Evolutionary conservation across 37 sponge, comb jelly and placozoan species (phyloP), one percentile per base, ranked within the genome.

Genomic region (Agelas oroides): DNA sequence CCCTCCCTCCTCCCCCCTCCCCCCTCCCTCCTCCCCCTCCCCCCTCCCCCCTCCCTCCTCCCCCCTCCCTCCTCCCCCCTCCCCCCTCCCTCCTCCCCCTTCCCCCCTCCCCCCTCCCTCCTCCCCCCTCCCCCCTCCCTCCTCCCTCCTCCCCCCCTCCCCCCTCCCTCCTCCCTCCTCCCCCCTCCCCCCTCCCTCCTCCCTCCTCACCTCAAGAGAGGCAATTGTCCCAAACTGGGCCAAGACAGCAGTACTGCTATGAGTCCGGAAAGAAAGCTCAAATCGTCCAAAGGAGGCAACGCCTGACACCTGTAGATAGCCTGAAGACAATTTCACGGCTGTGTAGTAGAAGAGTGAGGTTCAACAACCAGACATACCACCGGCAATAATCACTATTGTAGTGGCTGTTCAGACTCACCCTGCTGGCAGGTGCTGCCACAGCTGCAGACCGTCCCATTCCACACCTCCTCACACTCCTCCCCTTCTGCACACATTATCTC

Each of bases 361-460:
- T 3, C 6, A 12, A 8, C 8, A 12, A 46, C 8, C 46, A 46
- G 6, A 12, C 6, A 46, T 15, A 70, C 71, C 37, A 30, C 31
- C 32, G 15, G 28, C 71, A 32, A 6, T 35, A 21, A 36, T 35
- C 23, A 16, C 71, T 35, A 36, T 15, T 28, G 64, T 5, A 6
- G 64, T 24, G 12, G 3, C 64, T 20, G 18, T 19, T 57, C 18
- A 57, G 18, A 25, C 37, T 69, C 35, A 69, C 34, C 70, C 5
- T 35, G 6, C 21, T 31, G 20, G 35, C 37, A 31, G 8, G 21
- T 23, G 53, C 8, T 30, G 1, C 70, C 71, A 58, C 71, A 40
- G 78, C 20, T 54, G 33, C 90, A 89, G 2, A 55, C 5, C 3
- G 38, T 34, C 13, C 85, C 85, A 52, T 84, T 84, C 90, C 90